Base-by-base conservation (phyloP, 2,797 vertebrate genomes). In the Kryptopterus vitreolus region DNA sequence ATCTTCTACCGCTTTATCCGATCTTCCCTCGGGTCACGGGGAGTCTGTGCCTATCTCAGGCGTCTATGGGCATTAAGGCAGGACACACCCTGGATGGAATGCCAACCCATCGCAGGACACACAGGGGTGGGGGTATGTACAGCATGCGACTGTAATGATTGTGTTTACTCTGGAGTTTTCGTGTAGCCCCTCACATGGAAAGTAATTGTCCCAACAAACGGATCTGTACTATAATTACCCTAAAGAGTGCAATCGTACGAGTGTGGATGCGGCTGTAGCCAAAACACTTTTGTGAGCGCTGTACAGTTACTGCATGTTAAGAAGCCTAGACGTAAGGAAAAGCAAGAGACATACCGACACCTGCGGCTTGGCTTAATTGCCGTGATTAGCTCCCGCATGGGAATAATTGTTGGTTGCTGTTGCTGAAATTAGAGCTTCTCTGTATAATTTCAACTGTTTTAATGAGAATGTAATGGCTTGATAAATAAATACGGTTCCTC, bases 321-420 rank as follows among this genome's bases (percentile, higher is more conserved):
- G 68, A 72, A 82, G 76, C n/a, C 62, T 24, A 65, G 72, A 76
- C 66, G 78, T 79, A 70, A 76, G 43, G 38, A 50, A n/a, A 78
- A 78, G 50, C 50, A 43, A 55, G 79, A 82, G 46, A 82, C 80
- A 76, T 68, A 79, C 85, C 83, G 83, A 85, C 81, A 80, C 76
- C 77, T 83, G 78, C 83, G 86, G 83, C 82, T 79, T 71, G 76
- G 61, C 78, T 83, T 87, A 87, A 88, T 86, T 87, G 77, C 68
- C 55, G 71, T 81, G 79, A 85, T 87, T 87, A 87, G 77, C 77
- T 80, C 75, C 78, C 80, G 81, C 75, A 35, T 77, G 48, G 79
- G 58, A 74, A 83, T 87, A 85, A 85, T 85, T 86, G 82, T 85
- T 83, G 52, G 81, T 81, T 86, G 80, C 81, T 80, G 24, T 81